Evolutionary conservation across 2,797 vertebrate species (phyloP).

Genomic region (Vultur gryphus): DNA sequence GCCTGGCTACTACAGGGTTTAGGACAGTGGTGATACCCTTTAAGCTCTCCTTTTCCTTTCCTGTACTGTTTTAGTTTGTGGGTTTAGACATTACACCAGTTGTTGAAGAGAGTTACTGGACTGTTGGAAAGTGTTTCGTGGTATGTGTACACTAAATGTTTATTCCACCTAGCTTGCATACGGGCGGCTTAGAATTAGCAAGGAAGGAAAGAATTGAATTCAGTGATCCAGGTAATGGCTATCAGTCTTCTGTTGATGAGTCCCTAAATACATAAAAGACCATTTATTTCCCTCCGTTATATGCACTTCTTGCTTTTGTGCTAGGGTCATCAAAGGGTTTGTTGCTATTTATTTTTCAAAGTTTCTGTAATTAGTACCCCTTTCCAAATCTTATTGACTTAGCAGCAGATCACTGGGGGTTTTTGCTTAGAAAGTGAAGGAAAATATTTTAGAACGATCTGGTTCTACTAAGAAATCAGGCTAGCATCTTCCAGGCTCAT

Average conservation of each 20-base stretch:
- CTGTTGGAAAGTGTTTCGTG: background rate
- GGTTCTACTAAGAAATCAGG: background rate
- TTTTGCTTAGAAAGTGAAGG: background rate
- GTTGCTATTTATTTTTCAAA: background rate
- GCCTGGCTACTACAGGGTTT: background rate
- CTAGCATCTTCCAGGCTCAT: background rate
- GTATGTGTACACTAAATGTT: background rate
- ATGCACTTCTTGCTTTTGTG: background rate
- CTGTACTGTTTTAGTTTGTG: background rate
- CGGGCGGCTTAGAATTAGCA: accelerated
- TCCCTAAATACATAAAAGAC: background rate
- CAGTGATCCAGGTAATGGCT: background rate
- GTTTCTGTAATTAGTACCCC: background rate
- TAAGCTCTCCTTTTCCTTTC: background rate
- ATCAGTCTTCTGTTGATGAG: accelerated
- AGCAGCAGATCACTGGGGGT: background rate
- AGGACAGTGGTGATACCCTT: background rate
- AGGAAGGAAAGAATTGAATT: background rate
- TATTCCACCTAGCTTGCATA: background rate
- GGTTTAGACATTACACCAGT: background rate
- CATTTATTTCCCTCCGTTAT: background rate
- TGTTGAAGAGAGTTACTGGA: background rate
- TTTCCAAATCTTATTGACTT: background rate
- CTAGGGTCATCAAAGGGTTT: background rate
- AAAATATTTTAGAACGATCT: background rate